A percentile compares a stretch with the other conserved stretches of the same genome.
Conservation (phyloP, 2,888 invertebrate genomes). For the Acanthococcus lagerstroemiae region DNA sequence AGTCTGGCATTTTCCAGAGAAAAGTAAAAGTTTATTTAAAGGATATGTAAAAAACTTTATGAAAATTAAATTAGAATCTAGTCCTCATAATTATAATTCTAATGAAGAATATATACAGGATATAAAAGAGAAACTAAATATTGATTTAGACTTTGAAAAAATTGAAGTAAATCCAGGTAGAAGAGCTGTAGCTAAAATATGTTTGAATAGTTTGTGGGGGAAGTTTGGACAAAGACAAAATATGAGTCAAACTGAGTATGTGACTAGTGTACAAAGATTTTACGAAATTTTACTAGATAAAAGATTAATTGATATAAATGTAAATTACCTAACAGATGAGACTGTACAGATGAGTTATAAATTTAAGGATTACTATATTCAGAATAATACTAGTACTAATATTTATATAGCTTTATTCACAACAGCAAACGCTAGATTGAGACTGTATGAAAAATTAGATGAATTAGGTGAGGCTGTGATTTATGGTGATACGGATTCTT, state of each 20-base stretch:
- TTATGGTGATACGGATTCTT: conserved; percentile 13
- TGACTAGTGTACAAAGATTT: neutral
- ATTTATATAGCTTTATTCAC: conserved; percentile 14
- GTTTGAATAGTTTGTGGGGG: conserved; percentile 37
- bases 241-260: conserved; percentile 41
- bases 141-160: conserved; percentile 34
- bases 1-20: conserved; percentile 25
- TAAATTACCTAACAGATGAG: conserved; percentile 6
- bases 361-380: conserved; percentile 13
- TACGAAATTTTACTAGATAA: conserved; percentile 15
- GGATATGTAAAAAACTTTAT: conserved; percentile 33
- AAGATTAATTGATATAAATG: conserved; percentile 12
- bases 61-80: conserved; percentile 19
- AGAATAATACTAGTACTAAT: conserved; percentile 13
- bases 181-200: conserved; percentile 36
- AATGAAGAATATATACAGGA: too few species aligned
- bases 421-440: conserved; percentile 4
- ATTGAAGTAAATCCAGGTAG: conserved; percentile 35
- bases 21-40: conserved; percentile 32
- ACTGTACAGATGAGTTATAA: conserved; percentile 12
- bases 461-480: conserved; percentile 4
- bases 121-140: conserved; percentile 34
- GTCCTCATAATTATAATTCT: conserved; percentile 32
- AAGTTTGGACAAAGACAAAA: conserved; percentile 36
- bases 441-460: conserved; percentile 8